Evolutionary conservation across 2,888 invertebrate species (phyloP).

Genomic region (Drosophila anceps): DNA sequence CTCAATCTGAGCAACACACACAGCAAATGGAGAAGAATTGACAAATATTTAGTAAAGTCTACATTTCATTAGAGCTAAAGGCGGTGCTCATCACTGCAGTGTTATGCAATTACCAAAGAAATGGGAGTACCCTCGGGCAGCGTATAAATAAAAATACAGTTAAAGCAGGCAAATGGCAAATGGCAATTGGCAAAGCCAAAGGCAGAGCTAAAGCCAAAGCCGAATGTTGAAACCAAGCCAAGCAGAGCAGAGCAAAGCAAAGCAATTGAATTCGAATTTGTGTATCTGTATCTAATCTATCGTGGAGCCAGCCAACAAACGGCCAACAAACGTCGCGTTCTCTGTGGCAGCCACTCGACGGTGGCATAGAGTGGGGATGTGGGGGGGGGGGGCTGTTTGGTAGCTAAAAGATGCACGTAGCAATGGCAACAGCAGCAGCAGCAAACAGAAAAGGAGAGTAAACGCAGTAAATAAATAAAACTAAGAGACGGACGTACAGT

Average conservation of each 20-base stretch:
- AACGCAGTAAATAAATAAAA: conserved; percentile 75
- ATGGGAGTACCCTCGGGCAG: neutral
- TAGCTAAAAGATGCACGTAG: conserved; percentile 54
- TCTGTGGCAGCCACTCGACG: conserved; percentile 23
- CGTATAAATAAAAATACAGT: neutral
- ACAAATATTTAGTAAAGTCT: neutral
- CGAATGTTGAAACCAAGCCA: conserved; percentile 10
- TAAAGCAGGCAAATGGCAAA: conserved; percentile 6
- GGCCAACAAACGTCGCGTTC: conserved; percentile 43
- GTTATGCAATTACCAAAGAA: neutral
- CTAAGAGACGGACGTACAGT: conserved; percentile 38
- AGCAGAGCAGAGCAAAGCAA: conserved; percentile 38
- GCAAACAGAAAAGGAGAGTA: conserved; percentile 72
- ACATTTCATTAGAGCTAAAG: neutral
- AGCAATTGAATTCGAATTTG: conserved; percentile 70
- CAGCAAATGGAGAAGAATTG: neutral
- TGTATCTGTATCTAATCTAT: conserved; percentile 78
- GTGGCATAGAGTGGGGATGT: neutral
- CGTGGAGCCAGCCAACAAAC: conserved; percentile 64
- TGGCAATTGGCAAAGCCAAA: conserved; percentile 8
- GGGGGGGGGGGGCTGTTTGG: neutral
- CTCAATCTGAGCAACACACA: neutral
- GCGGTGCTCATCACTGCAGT: neutral
- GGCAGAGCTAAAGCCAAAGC: neutral
- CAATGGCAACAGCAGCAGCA: conserved; percentile 6